A percentile compares a stretch with the other conserved stretches of the same genome.
Conservation (phyloP, 2,113 vertebrate species). For the Gymnarchus niloticus region DNA sequence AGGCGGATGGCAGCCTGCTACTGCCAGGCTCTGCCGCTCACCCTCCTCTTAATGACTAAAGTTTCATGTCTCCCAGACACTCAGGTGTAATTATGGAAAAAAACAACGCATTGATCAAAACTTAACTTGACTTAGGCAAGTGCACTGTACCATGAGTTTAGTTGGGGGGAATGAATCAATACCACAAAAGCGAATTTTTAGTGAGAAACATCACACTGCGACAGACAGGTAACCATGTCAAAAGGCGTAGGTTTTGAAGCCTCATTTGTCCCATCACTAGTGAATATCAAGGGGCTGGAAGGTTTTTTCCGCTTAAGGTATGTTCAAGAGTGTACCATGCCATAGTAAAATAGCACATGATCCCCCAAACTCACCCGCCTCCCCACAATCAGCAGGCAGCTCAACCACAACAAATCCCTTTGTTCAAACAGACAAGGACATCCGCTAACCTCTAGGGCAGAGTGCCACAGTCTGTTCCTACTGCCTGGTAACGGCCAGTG, state of each 20-base stretch:
- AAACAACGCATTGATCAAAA: conserved; percentile 68
- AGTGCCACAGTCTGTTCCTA: conserved; percentile 52
- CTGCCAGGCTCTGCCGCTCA: conserved; percentile 21
- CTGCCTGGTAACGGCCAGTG: conserved; percentile 58
- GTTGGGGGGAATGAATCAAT: conserved; percentile 62
- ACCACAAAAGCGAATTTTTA: conserved; percentile 60
- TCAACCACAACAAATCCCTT: background rate
- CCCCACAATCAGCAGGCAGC: conserved; percentile 30
- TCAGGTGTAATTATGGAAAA: conserved; percentile 65
- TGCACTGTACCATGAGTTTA: conserved; percentile 55
- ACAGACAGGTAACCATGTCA: conserved; percentile 54
- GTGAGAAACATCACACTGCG: conserved; percentile 55
- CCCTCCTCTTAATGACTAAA: conserved; percentile 51
- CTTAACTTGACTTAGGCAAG: conserved; percentile 57
- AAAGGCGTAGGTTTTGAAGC: conserved; percentile 38
- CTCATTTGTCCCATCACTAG: too few relatives aligned
- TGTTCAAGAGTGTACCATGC: background rate
- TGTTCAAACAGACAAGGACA: conserved; percentile 60
- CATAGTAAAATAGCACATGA: background rate
- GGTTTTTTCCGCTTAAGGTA: background rate
- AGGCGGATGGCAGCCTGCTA: background rate
- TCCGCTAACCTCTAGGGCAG: conserved; percentile 61
- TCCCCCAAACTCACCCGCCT: background rate
- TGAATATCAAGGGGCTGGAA: background rate
- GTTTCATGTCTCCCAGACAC: conserved; percentile 61